Base-by-base conservation (phyloP, 2,797 vertebrate species). In the Pipistrellus kuhlii region DNA sequence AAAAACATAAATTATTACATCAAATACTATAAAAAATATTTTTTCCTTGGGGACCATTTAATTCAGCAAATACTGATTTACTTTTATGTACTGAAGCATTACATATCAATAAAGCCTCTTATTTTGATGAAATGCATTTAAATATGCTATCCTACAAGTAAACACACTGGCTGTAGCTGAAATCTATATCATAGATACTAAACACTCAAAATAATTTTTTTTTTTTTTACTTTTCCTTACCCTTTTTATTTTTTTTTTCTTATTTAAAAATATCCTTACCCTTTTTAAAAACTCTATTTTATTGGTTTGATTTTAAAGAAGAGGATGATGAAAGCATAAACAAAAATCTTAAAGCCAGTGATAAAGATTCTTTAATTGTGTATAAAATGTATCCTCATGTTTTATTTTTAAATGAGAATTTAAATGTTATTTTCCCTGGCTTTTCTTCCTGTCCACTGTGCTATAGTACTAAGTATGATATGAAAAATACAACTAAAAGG, bases 371-470 rank as follows among this genome's bases (percentile, higher is more conserved):
- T 78, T 87, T 78, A 85, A 90, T 5, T 38, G 5, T 62, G 48
- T 30, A 11, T 51, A 76, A 89, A 12, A 15, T 77, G 2, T n/a
- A 68, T 14, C 41, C 53, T 64, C 17, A 59, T 53, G 44, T 55
- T 94, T 92, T 87, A 75, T 85, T 85, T 85, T 95, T 53, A 83
- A 90, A 78, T 84, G 27, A 71, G 46, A 95, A 90, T 2, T 78
- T 18, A 88, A 87, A 44, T 57, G 27, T 59, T 57, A 81, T 84
- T 94, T 68, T 82, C 85, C 69, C 48, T 85, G 38, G 48, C 5
- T 76, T 85, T 75, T 87, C 62, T 94, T 78, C 64, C 55, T 75
- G 48, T 48, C 27, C 21, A 64, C 5, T 64, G 41, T 87, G 44
- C 72, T 71, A 71, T 4, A 57, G 30, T 53, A 35, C 71, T 72